Base-by-base conservation (phyloP, 2,797 vertebrate genomes). In the Rhinatrema bivittatum region DNA sequence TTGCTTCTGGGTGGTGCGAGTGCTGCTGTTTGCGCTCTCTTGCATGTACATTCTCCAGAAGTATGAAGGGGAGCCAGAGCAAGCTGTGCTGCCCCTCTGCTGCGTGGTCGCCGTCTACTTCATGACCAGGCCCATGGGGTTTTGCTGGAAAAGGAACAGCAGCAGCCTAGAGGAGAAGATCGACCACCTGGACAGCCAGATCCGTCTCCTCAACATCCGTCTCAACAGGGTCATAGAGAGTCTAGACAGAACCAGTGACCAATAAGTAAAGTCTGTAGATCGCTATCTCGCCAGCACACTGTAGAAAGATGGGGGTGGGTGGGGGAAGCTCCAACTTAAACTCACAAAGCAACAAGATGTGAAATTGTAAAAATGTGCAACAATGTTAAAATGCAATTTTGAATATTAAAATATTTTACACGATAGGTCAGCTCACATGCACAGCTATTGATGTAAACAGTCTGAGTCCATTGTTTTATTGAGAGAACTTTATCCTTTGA, bases 21-120 rank as follows among this genome's bases (percentile, higher is more conserved):
- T 97, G 0, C 29, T 70, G 2, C 87, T 98, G 12, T 94, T 97
- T 16, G 89, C 92, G 8, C 85, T 97, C 21, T 91, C 94, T 0
- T 99, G 94, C n/a, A 77, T 99, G 7, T 99, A 99, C 68, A 87
- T 98, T 64, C 84, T 99, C 54, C 94, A 97, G 80, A 98, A 97
- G 66, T 88, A 95, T 0, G 93, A 98, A 79, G 93, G 91, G 0
- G 93, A 97, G 68, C 92, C 91, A 0, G 94, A 98, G 64, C 83
- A 81, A 0, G 90, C 92, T 0, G 87, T 93, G 42, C 78, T 94
- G 60, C 94, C 93, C 0, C 87, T 99, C 42, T 97, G 93, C 74
- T 85, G 95, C 45, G 87, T 97, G 37, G 93, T 97, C 76, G 93
- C 87, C 0, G 57, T 95, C 46, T 98, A 99, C 76, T 95, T 97